Evolutionary conservation across 2,797 vertebrate genomes (phyloP).

Genomic region (Aeoliscus strigatus): DNA sequence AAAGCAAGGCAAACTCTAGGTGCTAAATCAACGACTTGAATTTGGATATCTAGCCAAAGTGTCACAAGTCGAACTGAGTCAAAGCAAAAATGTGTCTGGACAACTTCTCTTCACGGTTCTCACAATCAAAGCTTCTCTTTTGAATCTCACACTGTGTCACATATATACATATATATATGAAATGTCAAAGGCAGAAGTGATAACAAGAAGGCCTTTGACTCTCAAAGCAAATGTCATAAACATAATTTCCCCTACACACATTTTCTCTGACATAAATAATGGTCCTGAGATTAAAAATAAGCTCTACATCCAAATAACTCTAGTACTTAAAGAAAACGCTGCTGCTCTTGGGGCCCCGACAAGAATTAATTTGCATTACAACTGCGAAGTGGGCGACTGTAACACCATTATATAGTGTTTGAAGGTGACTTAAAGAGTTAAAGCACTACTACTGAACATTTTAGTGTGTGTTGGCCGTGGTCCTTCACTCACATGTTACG

Average conservation of each 20-base stretch:
- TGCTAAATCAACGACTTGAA: neutral
- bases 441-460: neutral
- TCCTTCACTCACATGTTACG: slow-evolving; percentile 24
- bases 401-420: no score
- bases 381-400: no score
- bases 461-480: slow-evolving; percentile 4
- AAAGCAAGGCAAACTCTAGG: neutral
- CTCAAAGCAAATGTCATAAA: slow-evolving; percentile 51
- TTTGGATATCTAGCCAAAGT: neutral
- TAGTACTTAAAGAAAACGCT: no score
- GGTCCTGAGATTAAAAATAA: neutral
- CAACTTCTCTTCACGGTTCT: no score
- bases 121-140: no score
- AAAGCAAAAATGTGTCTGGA: neutral
- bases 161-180: no score
- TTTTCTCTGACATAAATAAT: neutral
- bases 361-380: no score
- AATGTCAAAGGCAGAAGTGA: slow-evolving; percentile 56
- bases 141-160: slow-evolving; percentile 1
- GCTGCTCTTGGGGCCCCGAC: neutral
- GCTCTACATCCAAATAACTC: no score
- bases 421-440: slow-evolving; percentile 5
- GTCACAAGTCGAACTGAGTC: neutral
- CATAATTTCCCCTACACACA: slow-evolving; percentile 42
- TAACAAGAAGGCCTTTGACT: slow-evolving; percentile 47